Conservation (phyloP, 2,113 vertebrate genomes). For the Myotis lucifugus region DNA sequence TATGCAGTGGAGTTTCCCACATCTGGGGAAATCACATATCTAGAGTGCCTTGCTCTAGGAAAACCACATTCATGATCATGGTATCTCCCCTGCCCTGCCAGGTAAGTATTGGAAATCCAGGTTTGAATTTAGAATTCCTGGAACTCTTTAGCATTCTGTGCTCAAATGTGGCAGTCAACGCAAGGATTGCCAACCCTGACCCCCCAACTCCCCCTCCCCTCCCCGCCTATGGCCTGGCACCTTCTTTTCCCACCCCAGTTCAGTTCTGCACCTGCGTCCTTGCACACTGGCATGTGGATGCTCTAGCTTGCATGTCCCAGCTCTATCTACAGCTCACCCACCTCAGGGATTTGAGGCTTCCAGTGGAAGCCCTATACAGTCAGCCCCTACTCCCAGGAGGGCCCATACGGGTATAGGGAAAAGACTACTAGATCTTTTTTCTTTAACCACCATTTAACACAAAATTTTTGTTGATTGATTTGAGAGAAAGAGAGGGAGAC, state of each 20-base stretch:
- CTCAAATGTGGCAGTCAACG: background rate
- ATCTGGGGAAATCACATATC: background rate
- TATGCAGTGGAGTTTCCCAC: background rate
- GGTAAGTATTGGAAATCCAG: background rate
- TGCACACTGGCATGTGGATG: background rate
- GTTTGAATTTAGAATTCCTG: background rate
- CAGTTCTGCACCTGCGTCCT: background rate
- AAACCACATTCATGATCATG: background rate
- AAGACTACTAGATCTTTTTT: no score
- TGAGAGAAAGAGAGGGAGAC: no score
- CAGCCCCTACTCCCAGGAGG: no score
- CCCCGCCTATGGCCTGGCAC: no score
- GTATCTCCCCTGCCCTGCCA: background rate
- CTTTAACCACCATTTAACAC: no score
- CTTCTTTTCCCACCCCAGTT: background rate
- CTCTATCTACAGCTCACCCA: background rate
- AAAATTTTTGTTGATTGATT: no score
- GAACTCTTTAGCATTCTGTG: background rate
- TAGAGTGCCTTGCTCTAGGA: background rate
- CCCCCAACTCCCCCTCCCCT: no score
- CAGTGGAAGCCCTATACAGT: no score
- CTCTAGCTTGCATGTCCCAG: background rate
- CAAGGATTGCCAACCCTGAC: background rate
- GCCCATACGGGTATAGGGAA: no score
- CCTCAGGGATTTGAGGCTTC: no score